Evolutionary conservation across 2,797 vertebrate species (phyloP), one percentile per base, ranked within the genome.

Genomic region (Malacoraja senta): DNA sequence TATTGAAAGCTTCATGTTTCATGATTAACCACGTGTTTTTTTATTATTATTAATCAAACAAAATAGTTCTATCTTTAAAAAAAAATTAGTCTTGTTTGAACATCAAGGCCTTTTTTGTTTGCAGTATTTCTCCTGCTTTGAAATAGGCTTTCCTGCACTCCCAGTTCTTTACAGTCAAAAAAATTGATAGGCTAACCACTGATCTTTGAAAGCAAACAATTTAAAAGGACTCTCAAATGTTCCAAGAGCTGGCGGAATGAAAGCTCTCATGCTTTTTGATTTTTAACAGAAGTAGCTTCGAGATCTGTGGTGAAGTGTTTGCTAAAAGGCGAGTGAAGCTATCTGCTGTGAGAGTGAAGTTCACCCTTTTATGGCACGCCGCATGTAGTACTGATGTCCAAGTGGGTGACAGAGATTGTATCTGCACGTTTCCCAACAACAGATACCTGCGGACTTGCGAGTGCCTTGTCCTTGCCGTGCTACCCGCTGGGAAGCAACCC

Each of bases 181-280:
- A 88, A 68, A 21, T 53, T 68, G 61, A 88, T 65, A n/a, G 8
- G 29, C 29, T n/a, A 84, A 63, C 83, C 58, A 63, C 58, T 63
- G 63, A 88, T 88, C n/a, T 35, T 88, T 88, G 84, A 88, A 88
- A 88, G 63, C 61, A 68, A 88, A 68, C 26, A n/a, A 17, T 68
- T 68, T 68, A 44, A 88, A 88, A 68, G 19, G 84, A 8, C n/a
- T 68, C n/a, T 35, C 17, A 68, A 35, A 68, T 68, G 15, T 79
- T 79, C 15, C 68, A 35, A 35, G 63, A 35, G 68, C 7, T 68
- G n/a, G 3, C 84, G 35, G n/a, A 88, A 88, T 68, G 10, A 61
- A 35, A 68, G n/a, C 84, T 32, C 61, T 32, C 17, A 63, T n/a
- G 9, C 6, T 86, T 15, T 19, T 19, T 35, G n/a, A 32, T 65